Base-by-base conservation (phyloP, 2,797 vertebrate species). In the Ambastaia sidthimunki region DNA sequence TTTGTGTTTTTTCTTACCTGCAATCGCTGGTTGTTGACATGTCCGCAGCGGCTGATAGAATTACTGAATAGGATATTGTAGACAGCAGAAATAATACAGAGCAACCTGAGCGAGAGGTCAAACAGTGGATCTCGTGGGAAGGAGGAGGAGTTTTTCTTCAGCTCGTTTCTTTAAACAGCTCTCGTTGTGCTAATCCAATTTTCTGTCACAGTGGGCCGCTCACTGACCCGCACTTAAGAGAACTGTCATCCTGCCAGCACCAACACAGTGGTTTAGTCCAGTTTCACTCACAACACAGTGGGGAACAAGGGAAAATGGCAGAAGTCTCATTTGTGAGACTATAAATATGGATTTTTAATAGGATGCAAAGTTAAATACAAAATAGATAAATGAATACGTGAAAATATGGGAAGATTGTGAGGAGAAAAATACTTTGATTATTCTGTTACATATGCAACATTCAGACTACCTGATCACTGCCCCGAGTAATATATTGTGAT, bases 1-100 rank as follows among this genome's bases (percentile, higher is more conserved):
- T 41, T 73, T 7, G 25, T 41, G 28, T 69, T 66, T 66, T 71
- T 76, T 28, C 90, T 87, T 93, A 94, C 93, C 93, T 93, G 91
- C 86, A 84, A 44, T 70, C 85, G 73, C n/a, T 57, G 78, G 80
- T 78, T 71, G 88, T 72, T 67, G 88, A 80, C 74, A 87, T 80
- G 63, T 74, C 63, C 55, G 78, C 74, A 28, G 85, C 44, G 25
- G 87, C 44, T 50, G 80, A 65, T 16, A 21, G 54, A 59, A 48
- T 71, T 41, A 65, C 28, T 23, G 48, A 68, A 21, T 54, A 13
- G 10, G 48, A 73, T 11, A 11, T 19, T 19, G 65, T 37, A 3
- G 21, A 13, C 47, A 31, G 9, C 18, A 71, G 65, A 23, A 62
- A 52, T 55, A 11, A 62, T 21, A 68, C 28, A 63, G 21, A 78